Conservation (phyloP, 2,888 invertebrate species). For the Apeira syringaria region DNA sequence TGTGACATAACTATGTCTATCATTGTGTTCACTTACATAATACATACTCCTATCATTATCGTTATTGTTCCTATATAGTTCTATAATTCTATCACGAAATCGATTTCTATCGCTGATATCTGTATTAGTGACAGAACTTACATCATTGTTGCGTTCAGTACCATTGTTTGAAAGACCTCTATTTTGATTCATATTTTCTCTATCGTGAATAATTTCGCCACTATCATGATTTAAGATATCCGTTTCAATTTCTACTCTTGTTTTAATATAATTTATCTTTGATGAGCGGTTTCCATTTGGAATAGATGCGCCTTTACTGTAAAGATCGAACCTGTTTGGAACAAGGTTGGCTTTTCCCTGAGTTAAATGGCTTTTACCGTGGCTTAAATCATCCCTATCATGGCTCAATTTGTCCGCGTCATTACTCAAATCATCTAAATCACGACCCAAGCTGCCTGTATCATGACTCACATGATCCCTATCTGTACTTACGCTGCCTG, state of each 20-base stretch:
- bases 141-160: constrained; percentile 2
- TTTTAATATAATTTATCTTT: neutral
- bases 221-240: neutral
- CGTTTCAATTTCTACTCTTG: neutral
- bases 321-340: constrained; percentile 1
- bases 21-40: constrained; percentile 10
- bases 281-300: constrained; percentile 4
- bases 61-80: constrained; percentile 11
- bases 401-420: neutral
- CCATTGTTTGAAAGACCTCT: neutral
- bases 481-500: neutral
- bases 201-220: neutral
- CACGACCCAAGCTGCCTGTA: neutral
- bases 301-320: neutral
- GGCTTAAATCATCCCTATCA: neutral
- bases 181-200: neutral
- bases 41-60: constrained; percentile 15
- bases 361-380: neutral
- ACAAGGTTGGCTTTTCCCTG: no score
- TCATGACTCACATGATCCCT: neutral
- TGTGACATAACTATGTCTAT: neutral
- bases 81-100: constrained; percentile 11
- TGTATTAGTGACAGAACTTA: neutral
- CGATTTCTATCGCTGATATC: neutral
- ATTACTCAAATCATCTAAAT: neutral